phyloP scores from a whole-genome alignment of 2,888 invertebrate species.

The Embidobia sp. region DNA sequence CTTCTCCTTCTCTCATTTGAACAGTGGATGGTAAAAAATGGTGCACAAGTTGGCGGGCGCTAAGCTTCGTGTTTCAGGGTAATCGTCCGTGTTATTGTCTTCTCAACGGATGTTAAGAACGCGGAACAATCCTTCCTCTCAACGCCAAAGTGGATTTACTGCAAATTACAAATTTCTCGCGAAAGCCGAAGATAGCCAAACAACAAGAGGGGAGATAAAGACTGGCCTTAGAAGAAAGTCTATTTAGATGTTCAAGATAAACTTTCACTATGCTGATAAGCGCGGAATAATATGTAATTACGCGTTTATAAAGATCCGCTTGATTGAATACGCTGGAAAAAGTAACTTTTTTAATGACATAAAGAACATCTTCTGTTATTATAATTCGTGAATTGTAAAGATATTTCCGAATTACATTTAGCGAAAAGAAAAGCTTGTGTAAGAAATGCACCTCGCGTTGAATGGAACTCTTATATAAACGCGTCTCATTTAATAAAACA shows the following conservation, averaged over 20 bases:
- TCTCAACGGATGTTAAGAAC: constrained; percentile 69
- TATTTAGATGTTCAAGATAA: constrained; percentile 59
- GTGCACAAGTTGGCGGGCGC: constrained; percentile 65
- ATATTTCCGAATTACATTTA: no score
- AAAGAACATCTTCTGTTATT: no score
- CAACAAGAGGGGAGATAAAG: constrained; percentile 64
- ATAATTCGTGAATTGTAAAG: no score
- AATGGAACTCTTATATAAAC: no score
- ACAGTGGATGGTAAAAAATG: no score
- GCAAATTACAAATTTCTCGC: constrained; percentile 71
- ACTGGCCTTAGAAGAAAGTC: constrained; percentile 61
- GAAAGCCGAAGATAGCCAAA: constrained; percentile 62
- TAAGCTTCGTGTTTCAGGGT: constrained; percentile 68
- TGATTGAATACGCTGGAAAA: constrained; percentile 18
- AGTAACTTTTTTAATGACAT: neutral
- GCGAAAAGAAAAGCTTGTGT: no score
- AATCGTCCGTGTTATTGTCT: constrained; percentile 73
- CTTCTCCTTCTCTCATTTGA: no score
- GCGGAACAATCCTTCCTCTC: constrained; percentile 70
- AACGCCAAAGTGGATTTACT: constrained; percentile 71
- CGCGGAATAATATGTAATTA: constrained; percentile 48
- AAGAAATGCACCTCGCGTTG: no score
- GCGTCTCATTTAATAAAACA: no score
- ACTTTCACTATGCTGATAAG: constrained; percentile 51
- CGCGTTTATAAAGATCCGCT: constrained; percentile 27